phyloP scores from a whole-genome alignment of 1,140 invertebrate species.

The Pristionchus pacificus region DNA sequence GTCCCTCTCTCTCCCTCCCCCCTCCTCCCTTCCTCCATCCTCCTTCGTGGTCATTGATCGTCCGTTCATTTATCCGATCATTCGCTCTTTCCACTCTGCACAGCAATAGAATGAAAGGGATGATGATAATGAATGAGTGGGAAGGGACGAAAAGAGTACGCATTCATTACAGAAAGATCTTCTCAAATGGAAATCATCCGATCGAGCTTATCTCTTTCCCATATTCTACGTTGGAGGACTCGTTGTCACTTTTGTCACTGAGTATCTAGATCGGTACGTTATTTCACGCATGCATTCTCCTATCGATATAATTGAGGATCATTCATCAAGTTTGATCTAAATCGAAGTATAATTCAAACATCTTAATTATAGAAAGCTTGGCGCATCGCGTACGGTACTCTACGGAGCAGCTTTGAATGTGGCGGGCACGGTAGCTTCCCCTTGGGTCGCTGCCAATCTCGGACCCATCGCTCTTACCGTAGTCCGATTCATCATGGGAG shows the following conservation, averaged over 20 bases:
- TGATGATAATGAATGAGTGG: too few relatives aligned
- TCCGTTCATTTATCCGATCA: too few relatives aligned
- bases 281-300: too few relatives aligned
- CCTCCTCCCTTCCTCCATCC: too few relatives aligned
- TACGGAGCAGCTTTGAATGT: slow-evolving; percentile 53
- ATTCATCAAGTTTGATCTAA: too few relatives aligned
- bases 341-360: too few relatives aligned
- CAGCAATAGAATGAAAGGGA: too few relatives aligned
- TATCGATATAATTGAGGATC: too few relatives aligned
- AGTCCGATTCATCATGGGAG: slow-evolving; percentile 47
- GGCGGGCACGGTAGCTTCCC: slow-evolving; percentile 48
- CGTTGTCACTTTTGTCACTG: slow-evolving; percentile 43
- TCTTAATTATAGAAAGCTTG: slow-evolving; percentile 16
- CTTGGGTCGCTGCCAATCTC: slow-evolving; percentile 37
- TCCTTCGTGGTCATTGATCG: too few relatives aligned
- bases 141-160: too few relatives aligned
- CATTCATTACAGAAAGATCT: slow-evolving; percentile 48
- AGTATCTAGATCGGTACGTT: slow-evolving; percentile 23
- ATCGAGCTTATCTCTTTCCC: slow-evolving; percentile 51
- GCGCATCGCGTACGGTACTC: slow-evolving; percentile 42
- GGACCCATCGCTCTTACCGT: slow-evolving; percentile 19
- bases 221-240: slow-evolving; percentile 55
- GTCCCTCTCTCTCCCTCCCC: too few relatives aligned
- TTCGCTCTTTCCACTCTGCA: too few relatives aligned
- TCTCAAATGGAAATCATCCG: slow-evolving; percentile 42